Percentiles rank a stretch among this genome's conserved stretches.
These are phyloP conservation scores for Himalopsyche kuldschensis DNA, from an alignment of 2,888 invertebrate species.

Conservation along the genomic window DNA sequence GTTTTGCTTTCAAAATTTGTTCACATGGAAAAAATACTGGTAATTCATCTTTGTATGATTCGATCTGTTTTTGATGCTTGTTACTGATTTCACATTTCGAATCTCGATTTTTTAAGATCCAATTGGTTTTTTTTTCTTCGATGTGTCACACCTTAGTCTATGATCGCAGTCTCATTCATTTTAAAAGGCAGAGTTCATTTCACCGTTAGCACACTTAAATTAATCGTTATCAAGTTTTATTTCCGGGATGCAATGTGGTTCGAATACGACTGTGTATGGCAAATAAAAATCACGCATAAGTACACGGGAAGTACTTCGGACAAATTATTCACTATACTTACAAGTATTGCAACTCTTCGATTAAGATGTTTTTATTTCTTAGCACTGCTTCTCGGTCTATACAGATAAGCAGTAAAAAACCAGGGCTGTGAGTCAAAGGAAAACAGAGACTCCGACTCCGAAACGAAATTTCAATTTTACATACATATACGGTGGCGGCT, in stretches of 20 bases:
- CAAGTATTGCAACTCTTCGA: too few relatives aligned
- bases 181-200: slow-evolving; percentile 2
- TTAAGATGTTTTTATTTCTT: too few relatives aligned
- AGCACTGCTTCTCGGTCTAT: too few relatives aligned
- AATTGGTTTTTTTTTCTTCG: neutral
- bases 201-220: slow-evolving; percentile 1
- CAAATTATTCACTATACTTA: neutral
- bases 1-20: too few relatives aligned
- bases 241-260: slow-evolving; percentile 4
- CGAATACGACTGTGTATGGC: neutral
- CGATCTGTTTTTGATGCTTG: neutral
- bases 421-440: too few relatives aligned
- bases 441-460: too few relatives aligned
- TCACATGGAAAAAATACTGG: too few relatives aligned
- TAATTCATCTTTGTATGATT: neutral
- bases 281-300: neutral
- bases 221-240: neutral
- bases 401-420: too few relatives aligned
- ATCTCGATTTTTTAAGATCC: neutral
- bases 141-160: neutral
- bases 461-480: too few relatives aligned
- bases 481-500: too few relatives aligned
- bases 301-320: neutral
- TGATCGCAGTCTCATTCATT: neutral
- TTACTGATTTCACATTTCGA: neutral